Percentiles rank a stretch among this genome's conserved stretches.
These are phyloP conservation scores for Phylloscopus trochilus DNA, from an alignment of 2,113 vertebrate genomes.

Conservation along the genomic window DNA sequence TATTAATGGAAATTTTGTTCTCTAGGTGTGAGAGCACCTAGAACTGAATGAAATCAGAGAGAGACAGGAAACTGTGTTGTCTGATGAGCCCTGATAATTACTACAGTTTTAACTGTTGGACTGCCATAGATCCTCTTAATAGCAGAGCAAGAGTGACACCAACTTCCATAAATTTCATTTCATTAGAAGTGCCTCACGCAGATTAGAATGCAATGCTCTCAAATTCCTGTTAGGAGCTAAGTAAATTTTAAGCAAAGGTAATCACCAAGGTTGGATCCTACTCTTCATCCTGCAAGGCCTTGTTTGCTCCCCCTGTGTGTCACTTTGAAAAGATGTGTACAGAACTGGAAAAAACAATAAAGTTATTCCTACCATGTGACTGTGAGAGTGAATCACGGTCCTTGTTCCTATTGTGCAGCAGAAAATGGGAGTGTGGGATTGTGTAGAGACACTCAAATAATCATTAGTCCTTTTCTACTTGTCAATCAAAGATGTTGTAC, in stretches of 20 bases:
- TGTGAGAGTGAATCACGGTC: neutral
- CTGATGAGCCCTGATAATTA: neutral
- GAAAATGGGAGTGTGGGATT: slow-evolving; percentile 22
- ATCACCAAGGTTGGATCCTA: neutral
- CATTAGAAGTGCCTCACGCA: neutral
- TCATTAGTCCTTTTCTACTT: slow-evolving; percentile 52
- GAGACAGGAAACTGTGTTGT: neutral
- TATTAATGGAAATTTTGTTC: neutral
- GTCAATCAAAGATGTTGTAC: slow-evolving; percentile 50
- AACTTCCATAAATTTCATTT: neutral
- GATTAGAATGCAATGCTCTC: neutral
- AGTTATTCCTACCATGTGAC: neutral
- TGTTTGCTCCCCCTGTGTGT: neutral
- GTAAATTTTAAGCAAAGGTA: neutral
- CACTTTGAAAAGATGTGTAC: neutral
- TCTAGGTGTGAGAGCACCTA: neutral
- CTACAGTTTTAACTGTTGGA: neutral
- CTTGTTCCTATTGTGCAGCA: neutral
- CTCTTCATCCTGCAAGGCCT: neutral
- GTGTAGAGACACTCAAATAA: slow-evolving; percentile 26
- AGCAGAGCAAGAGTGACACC: neutral
- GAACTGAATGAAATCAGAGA: neutral
- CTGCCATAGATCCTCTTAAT: neutral
- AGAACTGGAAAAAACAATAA: neutral
- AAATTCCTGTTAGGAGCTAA: neutral